Evolutionary conservation across 2,113 vertebrate genomes (phyloP).

Genomic region (Mustelus asterias): DNA sequence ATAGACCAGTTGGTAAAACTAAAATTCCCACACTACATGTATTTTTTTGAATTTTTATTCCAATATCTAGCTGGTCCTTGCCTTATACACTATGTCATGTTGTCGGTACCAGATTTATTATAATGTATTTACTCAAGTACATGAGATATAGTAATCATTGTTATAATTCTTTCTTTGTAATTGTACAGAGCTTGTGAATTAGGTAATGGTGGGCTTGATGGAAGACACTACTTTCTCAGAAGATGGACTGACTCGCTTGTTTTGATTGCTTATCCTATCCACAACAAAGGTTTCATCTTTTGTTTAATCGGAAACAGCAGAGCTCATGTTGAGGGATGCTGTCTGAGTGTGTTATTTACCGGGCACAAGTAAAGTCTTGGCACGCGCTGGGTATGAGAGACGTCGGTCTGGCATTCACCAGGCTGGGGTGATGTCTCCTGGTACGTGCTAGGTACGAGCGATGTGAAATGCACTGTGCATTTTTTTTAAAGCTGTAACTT

Average conservation of each 20-base stretch:
- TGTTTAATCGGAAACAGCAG: not conserved
- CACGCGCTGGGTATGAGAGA: not conserved
- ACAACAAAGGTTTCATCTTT: not conserved
- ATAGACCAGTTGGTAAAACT: constrained; percentile 14
- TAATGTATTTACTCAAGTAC: constrained; percentile 36
- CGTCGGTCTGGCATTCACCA: not conserved
- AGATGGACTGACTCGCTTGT: constrained; percentile 1
- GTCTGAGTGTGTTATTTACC: not conserved
- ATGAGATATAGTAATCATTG: constrained; percentile 32
- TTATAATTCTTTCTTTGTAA: constrained; percentile 33
- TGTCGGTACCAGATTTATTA: constrained; percentile 30
- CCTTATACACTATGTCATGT: constrained; percentile 36
- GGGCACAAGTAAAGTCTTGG: not conserved
- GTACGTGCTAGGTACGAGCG: not conserved
- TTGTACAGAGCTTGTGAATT: constrained; percentile 31
- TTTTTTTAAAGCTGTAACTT: constrained; percentile 30
- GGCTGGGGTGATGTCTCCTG: not conserved
- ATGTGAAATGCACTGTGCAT: constrained; percentile 35
- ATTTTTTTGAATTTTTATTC: constrained; percentile 27
- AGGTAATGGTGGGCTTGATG: constrained; percentile 21
- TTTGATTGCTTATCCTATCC: constrained; percentile 7
- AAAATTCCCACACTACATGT: constrained; percentile 22
- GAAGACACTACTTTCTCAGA: constrained; percentile 33
- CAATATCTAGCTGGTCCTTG: constrained; percentile 37
- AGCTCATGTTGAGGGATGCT: constrained; percentile 28